These are phyloP conservation scores for Pseudochaenichthys georgianus DNA, from an alignment of 2,797 vertebrate species.

Conservation along the genomic window DNA sequence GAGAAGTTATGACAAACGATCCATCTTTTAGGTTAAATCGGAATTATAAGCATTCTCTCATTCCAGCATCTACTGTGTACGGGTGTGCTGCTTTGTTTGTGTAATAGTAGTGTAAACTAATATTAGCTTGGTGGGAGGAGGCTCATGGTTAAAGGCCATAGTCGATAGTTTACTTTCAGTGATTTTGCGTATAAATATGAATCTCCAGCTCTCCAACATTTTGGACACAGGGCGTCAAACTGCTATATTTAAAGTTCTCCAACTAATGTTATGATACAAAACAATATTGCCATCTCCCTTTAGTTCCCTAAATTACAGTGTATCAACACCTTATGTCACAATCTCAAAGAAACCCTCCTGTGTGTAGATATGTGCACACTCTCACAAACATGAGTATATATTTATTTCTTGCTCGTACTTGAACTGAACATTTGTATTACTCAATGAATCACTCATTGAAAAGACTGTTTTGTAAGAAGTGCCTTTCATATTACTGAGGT, in stretches of 20 bases:
- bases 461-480: constrained; percentile 10
- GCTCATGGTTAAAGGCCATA: background rate
- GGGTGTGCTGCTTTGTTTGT: background rate
- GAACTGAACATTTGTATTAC: constrained; percentile 19
- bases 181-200: constrained; percentile 3
- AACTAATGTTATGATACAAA: constrained; percentile 7
- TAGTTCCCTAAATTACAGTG: constrained; percentile 18
- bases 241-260: constrained; percentile 19
- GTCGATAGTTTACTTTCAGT: constrained; percentile 3
- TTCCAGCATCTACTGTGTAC: background rate
- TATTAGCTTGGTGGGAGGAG: constrained; percentile 5
- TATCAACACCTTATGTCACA: constrained; percentile 40
- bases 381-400: constrained; percentile 11
- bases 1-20: no score
- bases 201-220: constrained; percentile 13
- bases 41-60: no score
- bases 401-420: constrained; percentile 34
- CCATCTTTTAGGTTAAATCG: no score
- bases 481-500: constrained; percentile 30
- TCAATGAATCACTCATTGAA: constrained; percentile 15
- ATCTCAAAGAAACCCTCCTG: constrained; percentile 15
- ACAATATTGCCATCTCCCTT: constrained; percentile 20
- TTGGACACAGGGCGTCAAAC: constrained; percentile 8
- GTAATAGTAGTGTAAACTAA: background rate
- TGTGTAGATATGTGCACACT: background rate